A percentile compares a stretch with the other conserved stretches of the same genome.
Conservation (phyloP, 2,113 vertebrate genomes). For the Aphelocoma coerulescens region DNA sequence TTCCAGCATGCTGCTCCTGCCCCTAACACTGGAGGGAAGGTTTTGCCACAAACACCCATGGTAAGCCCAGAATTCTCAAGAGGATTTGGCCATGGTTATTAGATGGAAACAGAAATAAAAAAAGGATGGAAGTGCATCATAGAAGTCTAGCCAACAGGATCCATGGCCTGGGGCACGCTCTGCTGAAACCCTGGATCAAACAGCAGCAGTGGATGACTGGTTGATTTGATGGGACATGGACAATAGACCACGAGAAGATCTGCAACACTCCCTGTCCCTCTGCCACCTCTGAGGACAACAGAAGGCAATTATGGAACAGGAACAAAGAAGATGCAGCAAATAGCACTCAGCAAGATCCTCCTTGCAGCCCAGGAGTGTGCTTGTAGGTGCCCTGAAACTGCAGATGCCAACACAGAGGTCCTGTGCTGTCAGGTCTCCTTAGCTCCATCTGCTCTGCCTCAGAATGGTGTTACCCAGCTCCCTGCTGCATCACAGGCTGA, state of each 20-base stretch:
- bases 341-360: not conserved
- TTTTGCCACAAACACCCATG: not conserved
- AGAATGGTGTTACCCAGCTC: not conserved
- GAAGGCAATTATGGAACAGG: not conserved
- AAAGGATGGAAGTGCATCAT: not conserved
- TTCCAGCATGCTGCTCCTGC: not conserved
- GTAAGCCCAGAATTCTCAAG: not conserved
- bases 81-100: not conserved
- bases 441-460: not conserved
- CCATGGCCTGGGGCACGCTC: fast-evolving
- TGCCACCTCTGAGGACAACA: not conserved
- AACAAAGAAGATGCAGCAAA: not conserved
- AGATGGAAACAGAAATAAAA: not conserved
- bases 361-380: not conserved
- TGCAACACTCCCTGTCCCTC: not conserved
- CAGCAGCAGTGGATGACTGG: not conserved
- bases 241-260: not conserved
- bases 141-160: not conserved
- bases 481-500: not conserved
- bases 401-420: not conserved
- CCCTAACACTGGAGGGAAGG: not conserved
- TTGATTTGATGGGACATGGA: not conserved
- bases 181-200: not conserved
- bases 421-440: too few species aligned
- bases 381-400: not conserved